Conservation (phyloP, 2,113 vertebrate species). For the Seriola dumerili region DNA sequence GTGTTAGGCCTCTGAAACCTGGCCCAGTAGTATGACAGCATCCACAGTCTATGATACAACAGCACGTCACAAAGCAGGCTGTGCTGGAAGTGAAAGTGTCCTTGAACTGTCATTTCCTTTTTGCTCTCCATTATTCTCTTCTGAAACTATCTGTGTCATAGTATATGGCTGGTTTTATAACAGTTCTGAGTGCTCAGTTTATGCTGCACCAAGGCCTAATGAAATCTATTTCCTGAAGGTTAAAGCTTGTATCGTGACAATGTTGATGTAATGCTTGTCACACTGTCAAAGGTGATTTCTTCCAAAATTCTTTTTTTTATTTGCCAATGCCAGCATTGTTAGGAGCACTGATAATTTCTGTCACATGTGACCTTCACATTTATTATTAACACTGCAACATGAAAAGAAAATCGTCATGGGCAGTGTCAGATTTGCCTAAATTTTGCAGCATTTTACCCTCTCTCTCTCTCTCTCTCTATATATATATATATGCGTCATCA, state of each 20-base stretch:
- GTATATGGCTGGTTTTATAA: constrained; percentile 38
- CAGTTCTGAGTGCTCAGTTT: constrained; percentile 20
- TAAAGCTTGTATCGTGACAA: constrained; percentile 32
- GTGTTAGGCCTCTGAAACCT: constrained; percentile 63
- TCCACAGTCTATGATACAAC: constrained; percentile 51
- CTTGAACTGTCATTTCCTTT: constrained; percentile 72
- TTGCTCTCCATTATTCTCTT: constrained; percentile 49
- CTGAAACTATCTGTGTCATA: constrained; percentile 27
- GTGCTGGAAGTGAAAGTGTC: constrained; percentile 58
- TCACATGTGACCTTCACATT: constrained; percentile 9
- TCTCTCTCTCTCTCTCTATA: too few relatives aligned
- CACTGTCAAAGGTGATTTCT: constrained; percentile 6
- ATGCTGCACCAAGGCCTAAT: constrained; percentile 35
- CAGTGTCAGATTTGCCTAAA: neutral
- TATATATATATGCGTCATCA: neutral
- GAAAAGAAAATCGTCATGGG: constrained; percentile 5
- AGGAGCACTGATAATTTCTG: constrained; percentile 4
- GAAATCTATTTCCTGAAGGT: constrained; percentile 49
- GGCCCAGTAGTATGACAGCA: constrained; percentile 59
- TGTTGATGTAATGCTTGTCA: constrained; percentile 18
- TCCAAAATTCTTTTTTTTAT: neutral
- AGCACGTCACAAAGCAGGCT: constrained; percentile 43
- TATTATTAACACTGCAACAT: constrained; percentile 10
- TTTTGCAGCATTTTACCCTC: constrained; percentile 6
- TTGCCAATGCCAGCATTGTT: neutral